A percentile compares a stretch with the other conserved stretches of the same genome.
These are phyloP conservation scores for Geococcyx californianus DNA, from an alignment of 2,113 vertebrate genomes.

Conservation along the genomic window DNA sequence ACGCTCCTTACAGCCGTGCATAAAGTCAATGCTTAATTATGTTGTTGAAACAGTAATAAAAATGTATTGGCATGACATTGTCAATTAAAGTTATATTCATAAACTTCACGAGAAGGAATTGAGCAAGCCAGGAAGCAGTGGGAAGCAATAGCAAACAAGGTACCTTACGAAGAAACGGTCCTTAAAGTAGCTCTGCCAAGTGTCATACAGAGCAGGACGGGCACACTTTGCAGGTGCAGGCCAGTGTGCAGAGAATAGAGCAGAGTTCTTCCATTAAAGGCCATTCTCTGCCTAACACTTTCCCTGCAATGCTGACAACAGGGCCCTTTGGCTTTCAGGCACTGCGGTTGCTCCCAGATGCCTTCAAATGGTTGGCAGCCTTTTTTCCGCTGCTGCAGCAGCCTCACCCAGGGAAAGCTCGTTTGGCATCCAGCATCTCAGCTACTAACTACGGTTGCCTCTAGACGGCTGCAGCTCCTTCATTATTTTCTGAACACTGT, in stretches of 20 bases:
- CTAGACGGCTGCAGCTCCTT: not conserved
- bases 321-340: not conserved
- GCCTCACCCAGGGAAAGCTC: not conserved
- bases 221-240: not conserved
- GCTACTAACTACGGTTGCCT: not conserved
- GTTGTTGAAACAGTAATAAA: conserved; percentile 72
- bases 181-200: not conserved
- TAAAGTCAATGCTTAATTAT: conserved; percentile 71
- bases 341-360: not conserved
- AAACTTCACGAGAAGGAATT: not conserved
- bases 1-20: conserved; percentile 33
- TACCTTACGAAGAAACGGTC: not conserved
- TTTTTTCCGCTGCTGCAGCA: not conserved
- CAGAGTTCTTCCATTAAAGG: not conserved
- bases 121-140: not conserved
- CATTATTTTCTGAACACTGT: rapidly evolving
- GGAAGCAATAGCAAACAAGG: not conserved
- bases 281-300: not conserved
- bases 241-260: not conserved
- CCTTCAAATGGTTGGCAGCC: not conserved
- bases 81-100: conserved; percentile 66
- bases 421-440: not conserved
- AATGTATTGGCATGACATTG: conserved; percentile 63
- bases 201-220: not conserved
- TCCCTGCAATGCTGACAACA: not conserved